Base-by-base conservation (phyloP, 2,797 vertebrate species). In the Delichon dasypus region DNA sequence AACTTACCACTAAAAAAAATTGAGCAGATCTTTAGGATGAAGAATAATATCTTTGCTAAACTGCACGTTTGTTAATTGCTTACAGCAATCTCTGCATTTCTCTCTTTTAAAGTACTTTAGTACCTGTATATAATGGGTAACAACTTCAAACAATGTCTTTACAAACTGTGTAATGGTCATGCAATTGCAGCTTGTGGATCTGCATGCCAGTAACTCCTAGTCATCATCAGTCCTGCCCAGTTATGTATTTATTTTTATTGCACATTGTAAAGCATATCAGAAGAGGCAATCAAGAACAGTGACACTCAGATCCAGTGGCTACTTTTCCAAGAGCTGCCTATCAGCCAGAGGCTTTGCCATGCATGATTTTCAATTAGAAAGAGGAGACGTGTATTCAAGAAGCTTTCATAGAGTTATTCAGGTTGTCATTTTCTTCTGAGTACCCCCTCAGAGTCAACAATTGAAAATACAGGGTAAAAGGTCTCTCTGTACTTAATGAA, bases 371-470 rank as follows among this genome's bases (percentile, higher is more conserved):
- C 65, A 50, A 36, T 80, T 54, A 89, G 66, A 74, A 85, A 71
- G 45, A 61, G 14, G n/a, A 84, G 32, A 62, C 55, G 14, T 9
- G 8, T 36, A 70, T 94, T 85, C 45, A 44, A 50, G 34, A 85
- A 87, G 18, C 1, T 32, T 66, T 71, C 48, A 64, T 0, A 1
- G 5, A 76, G 42, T 83, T 78, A 67, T n/a, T 70, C 60, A 70
- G 26, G 45, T 85, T 92, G 94, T 80, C 47, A 60, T 85, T 93
- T 92, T 77, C 61, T 94, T 83, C 75, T 20, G 16, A 94, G 73
- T 42, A 67, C 17, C 19, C 34, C 44, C 92, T 89, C 72, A 89
- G 72, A 77, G 34, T 53, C 81, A 94, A 67, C 32, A 94, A 67
- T 7, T 38, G 67, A 84, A 90, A 94, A 89, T 25, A 64, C 10